Base-by-base conservation (phyloP, 2,888 invertebrate genomes). In the Herminia tarsipennalis region DNA sequence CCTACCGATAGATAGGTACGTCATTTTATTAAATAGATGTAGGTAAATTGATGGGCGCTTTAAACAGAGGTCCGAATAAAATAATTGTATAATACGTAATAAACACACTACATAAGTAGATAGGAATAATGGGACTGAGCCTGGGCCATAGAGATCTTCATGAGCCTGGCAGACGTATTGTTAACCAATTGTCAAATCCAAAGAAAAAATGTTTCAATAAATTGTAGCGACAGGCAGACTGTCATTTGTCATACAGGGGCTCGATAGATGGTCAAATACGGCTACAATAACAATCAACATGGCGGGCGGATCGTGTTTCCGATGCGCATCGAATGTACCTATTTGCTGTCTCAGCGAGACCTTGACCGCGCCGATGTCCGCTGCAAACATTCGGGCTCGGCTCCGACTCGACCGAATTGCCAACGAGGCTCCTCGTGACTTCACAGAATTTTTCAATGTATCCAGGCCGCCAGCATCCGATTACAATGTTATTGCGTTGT, bases 291-390 rank as follows among this genome's bases (percentile, higher is more conserved):
- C 68, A 73, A 59, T 60, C 44, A 14, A 36, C 28, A 24, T 38
- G 43, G 28, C 46, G 38, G 55, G 45, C 55, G 66, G 73, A 49
- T 83, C 78, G 69, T 64, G 72, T 85, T 79, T 78, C 81, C 66
- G 68, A 76, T 73, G 81, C 79, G 79, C 80, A 70, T 74, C 72
- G 58, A 55, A 56, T 66, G 67, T n/a, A n/a, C n/a, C n/a, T n/a
- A 70, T 69, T 70, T 64, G 73, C 70, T 60, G 70, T 54, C 73
- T 75, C 78, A 76, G 80, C 82, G 70, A 81, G 83, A 65, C 88
- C 88, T 88, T 88, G 88, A 87, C 88, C 87, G 81, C 73, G 49
- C 54, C 55, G 55, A 56, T 53, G 68, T 48, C 61, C 62, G 57
- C 58, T 62, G 59, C 70, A 57, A 69, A 71, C 67, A 71, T 78